Percentiles rank a stretch among this genome's conserved stretches.
phyloP scores from a whole-genome alignment of 2,113 vertebrate species.

The Gulo gulo region DNA sequence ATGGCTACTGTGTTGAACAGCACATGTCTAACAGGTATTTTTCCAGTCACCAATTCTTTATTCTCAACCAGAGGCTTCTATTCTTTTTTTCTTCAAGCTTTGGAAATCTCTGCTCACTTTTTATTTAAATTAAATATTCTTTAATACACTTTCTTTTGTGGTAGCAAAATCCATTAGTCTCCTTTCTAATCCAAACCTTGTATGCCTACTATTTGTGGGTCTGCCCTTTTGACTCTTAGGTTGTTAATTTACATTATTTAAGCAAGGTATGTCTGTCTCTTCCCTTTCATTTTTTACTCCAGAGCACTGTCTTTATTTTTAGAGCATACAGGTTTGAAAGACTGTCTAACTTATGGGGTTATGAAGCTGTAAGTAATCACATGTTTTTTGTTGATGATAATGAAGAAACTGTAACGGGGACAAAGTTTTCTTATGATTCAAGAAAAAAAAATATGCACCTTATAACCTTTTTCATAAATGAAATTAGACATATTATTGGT shows the following conservation, averaged over 20 bases:
- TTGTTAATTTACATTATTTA: not conserved
- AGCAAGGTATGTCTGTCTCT: not conserved
- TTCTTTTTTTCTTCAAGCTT: not conserved
- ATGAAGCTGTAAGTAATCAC: not conserved
- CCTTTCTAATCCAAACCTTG: not conserved
- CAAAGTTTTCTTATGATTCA: conserved; percentile 7
- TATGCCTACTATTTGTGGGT: not conserved
- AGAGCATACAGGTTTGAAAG: not conserved
- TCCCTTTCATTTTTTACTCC: not conserved
- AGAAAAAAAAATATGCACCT: not conserved
- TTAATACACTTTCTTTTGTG: not conserved
- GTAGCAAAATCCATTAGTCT: not conserved
- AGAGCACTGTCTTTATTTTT: not conserved
- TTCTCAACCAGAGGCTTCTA: not conserved
- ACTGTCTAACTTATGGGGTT: not conserved
- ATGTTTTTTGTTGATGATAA: not conserved
- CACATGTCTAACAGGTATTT: not conserved
- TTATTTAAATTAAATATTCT: not conserved
- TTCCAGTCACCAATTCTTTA: not conserved
- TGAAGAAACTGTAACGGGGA: not conserved
- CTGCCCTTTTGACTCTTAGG: not conserved
- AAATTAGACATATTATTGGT: not conserved
- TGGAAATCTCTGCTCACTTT: not conserved
- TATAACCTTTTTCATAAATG: conserved; percentile 32
- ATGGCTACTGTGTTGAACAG: not conserved